Evolutionary conservation across 1,140 invertebrate genomes (phyloP).

Genomic region (Meloidogyne exigua): DNA sequence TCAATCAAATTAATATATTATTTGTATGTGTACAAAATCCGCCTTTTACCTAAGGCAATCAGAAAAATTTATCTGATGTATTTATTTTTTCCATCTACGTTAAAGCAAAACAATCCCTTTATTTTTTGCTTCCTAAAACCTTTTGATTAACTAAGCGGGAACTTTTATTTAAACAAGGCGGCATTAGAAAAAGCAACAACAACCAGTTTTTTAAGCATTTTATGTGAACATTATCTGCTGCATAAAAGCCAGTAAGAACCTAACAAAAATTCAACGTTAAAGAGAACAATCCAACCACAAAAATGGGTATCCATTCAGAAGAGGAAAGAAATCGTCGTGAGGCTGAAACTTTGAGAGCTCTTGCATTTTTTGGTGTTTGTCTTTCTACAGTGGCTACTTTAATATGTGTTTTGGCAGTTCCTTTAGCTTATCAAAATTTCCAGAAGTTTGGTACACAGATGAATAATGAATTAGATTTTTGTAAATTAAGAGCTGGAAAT

Average conservation of each 20-base stretch:
- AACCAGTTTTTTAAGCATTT: neutral
- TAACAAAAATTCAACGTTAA: neutral
- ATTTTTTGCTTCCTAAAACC: neutral
- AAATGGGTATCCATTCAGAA: constrained; percentile 27
- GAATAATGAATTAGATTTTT: constrained; percentile 60
- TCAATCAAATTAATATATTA: too few species aligned
- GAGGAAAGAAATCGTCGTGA: constrained; percentile 28
- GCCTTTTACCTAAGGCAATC: neutral
- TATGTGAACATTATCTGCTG: neutral
- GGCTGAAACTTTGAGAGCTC: constrained; percentile 40
- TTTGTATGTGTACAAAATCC: too few species aligned
- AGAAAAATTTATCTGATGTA: neutral
- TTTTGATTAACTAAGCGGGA: constrained; percentile 4
- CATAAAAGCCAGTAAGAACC: constrained; percentile 2
- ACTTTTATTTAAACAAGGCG: neutral
- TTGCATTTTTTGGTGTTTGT: constrained; percentile 56
- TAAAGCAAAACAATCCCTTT: neutral
- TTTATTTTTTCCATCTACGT: neutral
- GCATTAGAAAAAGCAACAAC: neutral
- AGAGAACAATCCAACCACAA: constrained; percentile 7
- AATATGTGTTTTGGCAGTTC: constrained; percentile 52
- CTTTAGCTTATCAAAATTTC: constrained; percentile 54
- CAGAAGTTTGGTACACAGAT: constrained; percentile 54
- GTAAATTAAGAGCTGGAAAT: constrained; percentile 52
- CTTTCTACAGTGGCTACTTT: constrained; percentile 55